Evolutionary conservation across 2,113 vertebrate genomes (phyloP), one percentile per base, ranked within the genome.

Genomic region (Ciconia stormi): DNA sequence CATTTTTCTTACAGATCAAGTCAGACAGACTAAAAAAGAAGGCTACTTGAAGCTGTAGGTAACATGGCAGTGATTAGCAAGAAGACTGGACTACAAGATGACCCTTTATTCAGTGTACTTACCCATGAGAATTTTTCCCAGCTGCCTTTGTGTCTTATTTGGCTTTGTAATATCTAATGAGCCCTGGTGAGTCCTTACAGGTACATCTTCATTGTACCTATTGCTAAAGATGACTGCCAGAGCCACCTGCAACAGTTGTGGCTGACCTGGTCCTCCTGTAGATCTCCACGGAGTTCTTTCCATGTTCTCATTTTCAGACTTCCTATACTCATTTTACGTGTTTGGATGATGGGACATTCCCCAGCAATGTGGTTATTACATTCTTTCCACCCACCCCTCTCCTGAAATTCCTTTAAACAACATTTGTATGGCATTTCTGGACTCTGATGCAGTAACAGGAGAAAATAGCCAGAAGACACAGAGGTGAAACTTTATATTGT

Each of bases 311-410:
- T 3, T 77, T 83, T 55, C 30, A 50, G 47, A 79, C 72, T 59
- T 10, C 9, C 5, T 72, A 2, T 32, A 42, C 2, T 34, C 3
- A 30, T 90, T 85, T 79, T 46, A 21, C 30, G 12, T 26, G 8
- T 62, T 52, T 67, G 36, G 5, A 52, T 81, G 34, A 38, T 40
- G 10, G 4, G 15, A 27, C 2, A 4, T 73, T 15, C 49, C 10
- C 13, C 30, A 78, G 23, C 5, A 71, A n/a, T 15, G 6, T 21
- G 19, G 16, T 50, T 80, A 23, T 52, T 76, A 13, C 3, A 29
- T 18, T 89, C 22, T 52, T 93, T 69, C 17, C 9, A n/a, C 11
- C 2, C 2, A 1, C 3, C 1, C 1, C 1, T 1, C 8, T 25
- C 10, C 5, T 69, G 26, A 59, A 62, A 61, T 56, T 49, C 27